These are phyloP conservation scores for Aythya baeri DNA, from an alignment of 2,113 vertebrate species.

Conservation along the genomic window DNA sequence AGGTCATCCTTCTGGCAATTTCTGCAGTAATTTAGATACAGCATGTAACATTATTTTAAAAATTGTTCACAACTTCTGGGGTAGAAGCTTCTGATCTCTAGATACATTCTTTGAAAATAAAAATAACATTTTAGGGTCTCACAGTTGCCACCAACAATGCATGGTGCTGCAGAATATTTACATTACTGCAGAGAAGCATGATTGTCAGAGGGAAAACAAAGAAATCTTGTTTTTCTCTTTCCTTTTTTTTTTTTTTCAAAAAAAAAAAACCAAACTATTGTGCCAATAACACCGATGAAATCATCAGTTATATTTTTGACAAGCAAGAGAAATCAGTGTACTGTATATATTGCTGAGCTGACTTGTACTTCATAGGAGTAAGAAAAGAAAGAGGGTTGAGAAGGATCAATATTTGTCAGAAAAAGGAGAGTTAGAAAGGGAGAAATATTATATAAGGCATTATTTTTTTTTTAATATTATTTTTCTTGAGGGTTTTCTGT, in stretches of 20 bases:
- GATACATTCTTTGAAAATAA: background rate
- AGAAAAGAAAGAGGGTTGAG: background rate
- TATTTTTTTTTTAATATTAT: background rate
- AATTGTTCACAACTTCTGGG: background rate
- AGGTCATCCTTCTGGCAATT: background rate
- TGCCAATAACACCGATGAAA: slow-evolving; percentile 40
- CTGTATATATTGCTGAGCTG: background rate
- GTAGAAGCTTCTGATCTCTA: background rate
- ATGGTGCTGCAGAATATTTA: background rate
- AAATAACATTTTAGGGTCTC: background rate
- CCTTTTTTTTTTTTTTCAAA: background rate
- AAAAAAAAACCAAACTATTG: background rate
- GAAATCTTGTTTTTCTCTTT: background rate
- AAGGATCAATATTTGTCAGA: slow-evolving; percentile 12
- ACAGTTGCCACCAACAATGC: background rate
- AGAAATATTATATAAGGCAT: background rate
- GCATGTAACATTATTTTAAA: background rate
- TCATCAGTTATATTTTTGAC: slow-evolving; percentile 25
- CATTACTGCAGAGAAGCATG: background rate
- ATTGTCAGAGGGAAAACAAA: slow-evolving; percentile 38
- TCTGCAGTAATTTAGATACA: background rate
- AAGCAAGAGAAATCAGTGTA: background rate
- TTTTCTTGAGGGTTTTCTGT: background rate
- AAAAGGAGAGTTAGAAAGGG: background rate
- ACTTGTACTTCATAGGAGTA: slow-evolving; percentile 8